phyloP scores from a whole-genome alignment of 2,113 vertebrate species.

The Sisor rabdophorus region DNA sequence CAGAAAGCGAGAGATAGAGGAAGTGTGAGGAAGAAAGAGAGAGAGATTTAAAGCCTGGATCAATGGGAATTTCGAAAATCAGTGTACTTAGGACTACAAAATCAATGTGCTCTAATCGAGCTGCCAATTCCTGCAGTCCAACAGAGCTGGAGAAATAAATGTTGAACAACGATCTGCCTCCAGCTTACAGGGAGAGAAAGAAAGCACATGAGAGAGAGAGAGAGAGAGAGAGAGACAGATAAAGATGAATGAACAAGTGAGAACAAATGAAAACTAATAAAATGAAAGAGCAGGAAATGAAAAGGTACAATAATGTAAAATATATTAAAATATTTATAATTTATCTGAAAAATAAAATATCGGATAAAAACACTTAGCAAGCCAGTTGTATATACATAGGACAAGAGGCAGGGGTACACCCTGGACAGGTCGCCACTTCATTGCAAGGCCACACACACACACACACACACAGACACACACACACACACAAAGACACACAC shows the following conservation, averaged over 20 bases:
- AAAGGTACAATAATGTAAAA: constrained; percentile 30
- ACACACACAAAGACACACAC: too few species aligned
- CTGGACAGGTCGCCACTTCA: too few species aligned
- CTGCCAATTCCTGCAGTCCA: constrained; percentile 93
- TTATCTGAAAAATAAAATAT: background rate
- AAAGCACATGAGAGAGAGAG: constrained; percentile 23
- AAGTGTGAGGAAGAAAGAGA: background rate
- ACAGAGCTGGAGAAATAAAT: constrained; percentile 93
- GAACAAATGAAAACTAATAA: too few species aligned
- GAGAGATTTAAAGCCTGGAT: constrained; percentile 80
- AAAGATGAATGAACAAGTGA: background rate
- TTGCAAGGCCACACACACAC: too few species aligned
- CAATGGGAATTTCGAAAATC: constrained; percentile 98
- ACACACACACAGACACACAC: too few species aligned
- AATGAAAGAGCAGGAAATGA: constrained; percentile 53
- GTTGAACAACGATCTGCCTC: constrained; percentile 75
- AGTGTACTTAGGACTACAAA: constrained; percentile 92
- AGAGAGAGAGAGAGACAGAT: constrained; percentile 55
- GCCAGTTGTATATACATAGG: background rate
- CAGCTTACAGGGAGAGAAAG: constrained; percentile 59
- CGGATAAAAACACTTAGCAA: background rate
- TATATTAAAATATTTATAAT: background rate
- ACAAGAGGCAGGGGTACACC: too few species aligned
- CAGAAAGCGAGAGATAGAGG: background rate
- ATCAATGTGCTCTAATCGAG: constrained; percentile 94